Conservation (phyloP, 2,888 invertebrate species). For the Amphiduros pacificus region DNA sequence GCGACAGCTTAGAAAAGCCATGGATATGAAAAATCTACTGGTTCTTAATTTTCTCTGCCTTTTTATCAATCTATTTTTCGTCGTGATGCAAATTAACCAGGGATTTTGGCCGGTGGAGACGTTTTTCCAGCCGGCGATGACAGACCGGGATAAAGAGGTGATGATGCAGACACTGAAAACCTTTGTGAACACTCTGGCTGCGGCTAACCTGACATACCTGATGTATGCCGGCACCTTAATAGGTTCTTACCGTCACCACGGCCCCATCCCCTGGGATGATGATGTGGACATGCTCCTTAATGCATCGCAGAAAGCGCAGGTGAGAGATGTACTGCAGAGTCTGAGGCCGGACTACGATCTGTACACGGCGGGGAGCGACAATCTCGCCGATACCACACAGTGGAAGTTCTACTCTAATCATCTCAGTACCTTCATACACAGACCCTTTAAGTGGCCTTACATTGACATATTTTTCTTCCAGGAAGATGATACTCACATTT, state of each 20-base stretch:
- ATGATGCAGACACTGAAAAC: slow-evolving; percentile 16
- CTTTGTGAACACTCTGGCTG: slow-evolving; percentile 3
- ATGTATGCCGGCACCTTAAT: slow-evolving; percentile 38
- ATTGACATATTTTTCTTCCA: slow-evolving; percentile 42
- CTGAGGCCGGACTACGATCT: slow-evolving; percentile 31
- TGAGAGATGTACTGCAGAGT: slow-evolving; percentile 24
- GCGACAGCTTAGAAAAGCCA: slow-evolving; percentile 4
- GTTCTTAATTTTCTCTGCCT: slow-evolving; percentile 15
- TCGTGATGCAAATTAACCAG: slow-evolving; percentile 22
- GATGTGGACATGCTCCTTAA: slow-evolving; percentile 38
- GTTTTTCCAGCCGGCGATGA: slow-evolving; percentile 18
- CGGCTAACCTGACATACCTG: slow-evolving; percentile 25
- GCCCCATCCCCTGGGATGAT: slow-evolving; percentile 44
- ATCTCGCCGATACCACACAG: slow-evolving; percentile 17
- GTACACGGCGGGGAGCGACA: slow-evolving; percentile 17
- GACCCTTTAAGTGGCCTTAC: slow-evolving; percentile 40
- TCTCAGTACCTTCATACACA: slow-evolving; percentile 23
- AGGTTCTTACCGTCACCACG: slow-evolving; percentile 39
- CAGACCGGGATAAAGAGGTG: slow-evolving; percentile 1
- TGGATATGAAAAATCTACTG: slow-evolving; percentile 19
- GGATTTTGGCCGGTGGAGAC: slow-evolving; percentile 27
- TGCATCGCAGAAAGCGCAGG: slow-evolving; percentile 27
- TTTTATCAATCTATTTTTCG: slow-evolving; percentile 21
- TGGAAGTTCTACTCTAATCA: slow-evolving; percentile 38
- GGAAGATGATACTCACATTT: slow-evolving; percentile 37